Evolutionary conservation across 2,888 invertebrate species (phyloP), one percentile per base, ranked within the genome.

Genomic region (Brachyptera putata): DNA sequence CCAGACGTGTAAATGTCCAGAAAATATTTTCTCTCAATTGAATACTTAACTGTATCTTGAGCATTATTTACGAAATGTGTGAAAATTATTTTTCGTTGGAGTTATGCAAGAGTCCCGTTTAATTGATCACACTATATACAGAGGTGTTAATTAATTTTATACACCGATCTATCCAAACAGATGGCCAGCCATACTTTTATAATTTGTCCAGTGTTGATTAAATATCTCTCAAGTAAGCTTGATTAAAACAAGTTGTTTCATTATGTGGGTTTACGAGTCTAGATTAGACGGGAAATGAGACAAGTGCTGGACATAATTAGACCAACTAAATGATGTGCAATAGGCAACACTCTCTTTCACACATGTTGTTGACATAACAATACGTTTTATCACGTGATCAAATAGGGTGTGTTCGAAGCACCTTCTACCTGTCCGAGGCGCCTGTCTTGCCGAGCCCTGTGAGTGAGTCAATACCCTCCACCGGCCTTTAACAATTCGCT

Each of bases 161-260:
- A 41, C 21, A 46, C 24, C 21, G 46, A 46, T 46, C 24, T 46
- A 46, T 24, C 4, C 21, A n/a, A 46, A 46, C 46, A 46, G 46
- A 46, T 46, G 46, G 46, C 46, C 30, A 24, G 24, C 46, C 46
- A 46, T 46, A 46, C 24, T 46, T 41, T 46, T 46, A 46, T 46
- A 21, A 46, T 46, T 46, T 24, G 46, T 46, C 18, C 24, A n/a
- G 21, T 24, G 21, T 46, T 24, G 46, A 46, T 46, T 46, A 46
- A 41, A 18, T 18, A 21, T 46, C 46, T 5, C 21, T 4, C 18
- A 4, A 9, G 5, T 21, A 41, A 4, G 2, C 3, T 41, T 21
- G 18, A 24, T 21, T 24, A 24, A 46, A 46, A 46, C 46, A 46
- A 21, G 46, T n/a, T n/a, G n/a, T n/a, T n/a, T 46, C 30, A 7